Percentiles rank a stretch among this genome's conserved stretches.
Evolutionary conservation across 2,113 vertebrate genomes (phyloP).

Genomic region (Puma concolor): DNA sequence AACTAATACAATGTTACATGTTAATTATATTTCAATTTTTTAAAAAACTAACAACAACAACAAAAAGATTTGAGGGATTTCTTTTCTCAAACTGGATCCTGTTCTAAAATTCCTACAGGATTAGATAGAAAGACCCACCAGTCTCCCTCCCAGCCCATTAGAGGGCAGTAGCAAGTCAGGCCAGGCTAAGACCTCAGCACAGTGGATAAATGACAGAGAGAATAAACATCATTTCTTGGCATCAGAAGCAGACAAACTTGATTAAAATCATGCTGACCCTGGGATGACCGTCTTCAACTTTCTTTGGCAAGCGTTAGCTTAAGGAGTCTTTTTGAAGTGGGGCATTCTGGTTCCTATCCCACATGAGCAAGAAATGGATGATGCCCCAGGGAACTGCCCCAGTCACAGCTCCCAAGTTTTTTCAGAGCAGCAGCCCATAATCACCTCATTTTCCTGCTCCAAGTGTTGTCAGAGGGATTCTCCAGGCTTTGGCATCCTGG

Average conservation of each 20-base stretch:
- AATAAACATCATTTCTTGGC: neutral
- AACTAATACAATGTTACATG: neutral
- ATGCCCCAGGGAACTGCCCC: neutral
- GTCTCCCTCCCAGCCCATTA: neutral
- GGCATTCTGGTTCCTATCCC: constrained; percentile 19
- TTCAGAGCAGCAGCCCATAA: constrained; percentile 24
- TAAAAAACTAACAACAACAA: neutral
- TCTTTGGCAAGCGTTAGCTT: neutral
- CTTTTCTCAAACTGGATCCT: neutral
- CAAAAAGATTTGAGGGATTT: neutral
- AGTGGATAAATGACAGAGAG: neutral
- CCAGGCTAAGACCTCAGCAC: neutral
- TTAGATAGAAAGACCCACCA: neutral
- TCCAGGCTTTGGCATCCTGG: neutral
- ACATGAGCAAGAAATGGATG: neutral
- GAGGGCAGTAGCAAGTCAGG: constrained; percentile 43
- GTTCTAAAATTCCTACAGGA: neutral
- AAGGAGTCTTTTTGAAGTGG: constrained; percentile 36
- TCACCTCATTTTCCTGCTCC: constrained; percentile 25
- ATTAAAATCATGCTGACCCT: neutral
- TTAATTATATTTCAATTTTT: neutral
- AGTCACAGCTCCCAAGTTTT: neutral
- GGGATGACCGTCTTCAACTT: neutral
- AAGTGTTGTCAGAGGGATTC: neutral
- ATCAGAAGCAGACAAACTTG: neutral